Evolutionary conservation across 2,888 invertebrate species (phyloP).

Genomic region (Glaucopsyche alexis): DNA sequence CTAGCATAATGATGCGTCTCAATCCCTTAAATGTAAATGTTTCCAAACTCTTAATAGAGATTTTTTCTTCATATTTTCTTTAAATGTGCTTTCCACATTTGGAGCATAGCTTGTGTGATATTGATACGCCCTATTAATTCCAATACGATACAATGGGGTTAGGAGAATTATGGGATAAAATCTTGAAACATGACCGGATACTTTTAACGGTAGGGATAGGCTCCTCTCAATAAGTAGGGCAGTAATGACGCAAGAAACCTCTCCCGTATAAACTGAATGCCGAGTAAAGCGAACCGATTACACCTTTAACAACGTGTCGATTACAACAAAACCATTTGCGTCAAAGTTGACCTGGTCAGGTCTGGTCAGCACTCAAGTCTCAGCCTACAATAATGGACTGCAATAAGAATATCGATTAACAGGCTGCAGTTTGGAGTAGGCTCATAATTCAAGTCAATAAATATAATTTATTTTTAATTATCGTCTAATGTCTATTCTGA

Average conservation of each 20-base stretch:
- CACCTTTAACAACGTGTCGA: slow-evolving; percentile 10
- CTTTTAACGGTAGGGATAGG: not conserved
- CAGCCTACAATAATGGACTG: too few relatives aligned
- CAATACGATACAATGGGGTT: not conserved
- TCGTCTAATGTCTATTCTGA: too few relatives aligned
- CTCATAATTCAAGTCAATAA: too few relatives aligned
- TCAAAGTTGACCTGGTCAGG: slow-evolving; percentile 1
- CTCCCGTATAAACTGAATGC: slow-evolving; percentile 1
- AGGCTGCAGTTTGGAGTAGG: too few relatives aligned
- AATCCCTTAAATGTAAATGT: too few relatives aligned
- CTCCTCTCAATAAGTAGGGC: not conserved
- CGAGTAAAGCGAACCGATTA: slow-evolving; percentile 17
- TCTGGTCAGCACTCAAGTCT: too few relatives aligned
- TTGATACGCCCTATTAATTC: not conserved
- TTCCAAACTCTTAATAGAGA: too few relatives aligned
- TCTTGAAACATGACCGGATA: not conserved
- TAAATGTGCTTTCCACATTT: not conserved
- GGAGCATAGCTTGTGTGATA: not conserved
- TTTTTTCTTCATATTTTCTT: not conserved
- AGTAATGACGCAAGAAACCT: slow-evolving; percentile 12
- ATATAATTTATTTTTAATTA: too few relatives aligned
- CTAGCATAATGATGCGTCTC: too few relatives aligned
- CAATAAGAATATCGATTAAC: too few relatives aligned
- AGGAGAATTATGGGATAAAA: not conserved
- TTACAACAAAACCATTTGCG: not conserved